Evolutionary conservation across 2,797 vertebrate genomes (phyloP).

Genomic region (Pangasius sanitwongsei): DNA sequence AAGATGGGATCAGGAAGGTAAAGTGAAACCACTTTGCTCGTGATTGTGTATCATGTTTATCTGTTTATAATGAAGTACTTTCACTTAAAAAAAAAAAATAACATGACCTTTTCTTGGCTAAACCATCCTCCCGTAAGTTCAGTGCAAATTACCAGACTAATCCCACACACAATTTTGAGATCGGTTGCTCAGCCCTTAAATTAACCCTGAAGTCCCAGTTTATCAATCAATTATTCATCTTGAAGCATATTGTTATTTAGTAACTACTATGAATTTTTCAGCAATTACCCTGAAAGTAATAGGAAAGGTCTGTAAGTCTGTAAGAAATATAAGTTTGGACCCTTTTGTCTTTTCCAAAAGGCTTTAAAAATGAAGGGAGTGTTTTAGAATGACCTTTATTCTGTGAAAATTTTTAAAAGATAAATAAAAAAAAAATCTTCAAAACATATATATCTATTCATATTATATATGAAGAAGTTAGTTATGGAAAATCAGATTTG

Average conservation of each 20-base stretch:
- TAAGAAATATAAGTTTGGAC: not conserved
- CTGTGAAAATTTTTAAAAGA: not conserved
- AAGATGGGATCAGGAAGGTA: constrained; percentile 75
- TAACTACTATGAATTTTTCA: not conserved
- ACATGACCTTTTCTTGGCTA: constrained; percentile 84
- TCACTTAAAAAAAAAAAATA: constrained; percentile 82
- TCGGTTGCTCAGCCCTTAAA: constrained; percentile 4
- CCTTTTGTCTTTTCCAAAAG: not conserved
- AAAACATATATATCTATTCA: not conserved
- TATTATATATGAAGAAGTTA: not conserved
- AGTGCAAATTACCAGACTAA: constrained; percentile 64
- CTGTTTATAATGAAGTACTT: constrained; percentile 82
- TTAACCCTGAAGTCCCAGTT: not conserved
- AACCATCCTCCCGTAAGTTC: constrained; percentile 72
- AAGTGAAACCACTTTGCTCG: constrained; percentile 69
- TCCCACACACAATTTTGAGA: constrained; percentile 6
- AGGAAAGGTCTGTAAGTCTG: not conserved
- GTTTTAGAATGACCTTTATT: too few species aligned
- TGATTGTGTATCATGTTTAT: constrained; percentile 73
- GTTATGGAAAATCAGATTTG: not conserved
- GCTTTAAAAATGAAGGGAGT: not conserved
- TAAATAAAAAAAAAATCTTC: not conserved
- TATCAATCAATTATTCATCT: not conserved
- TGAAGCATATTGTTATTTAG: not conserved
- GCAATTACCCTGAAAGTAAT: not conserved